These are phyloP conservation scores for Philhelius pedissequus DNA, from an alignment of 2,888 invertebrate genomes.

Conservation along the genomic window DNA sequence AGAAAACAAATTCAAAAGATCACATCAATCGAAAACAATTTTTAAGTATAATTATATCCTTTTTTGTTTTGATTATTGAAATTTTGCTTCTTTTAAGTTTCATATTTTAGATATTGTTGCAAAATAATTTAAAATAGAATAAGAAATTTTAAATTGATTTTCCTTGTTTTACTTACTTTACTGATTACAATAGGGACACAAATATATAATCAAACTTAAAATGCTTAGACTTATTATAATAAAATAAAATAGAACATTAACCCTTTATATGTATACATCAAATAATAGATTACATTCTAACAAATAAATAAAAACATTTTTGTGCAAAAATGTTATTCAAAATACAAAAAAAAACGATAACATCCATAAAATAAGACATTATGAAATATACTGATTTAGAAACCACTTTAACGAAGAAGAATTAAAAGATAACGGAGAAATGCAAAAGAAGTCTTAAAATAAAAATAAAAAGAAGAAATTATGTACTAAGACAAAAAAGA, in stretches of 20 bases:
- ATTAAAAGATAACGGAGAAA: neutral
- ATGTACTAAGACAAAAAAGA: neutral
- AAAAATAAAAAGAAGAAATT: neutral
- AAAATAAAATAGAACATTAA: neutral
- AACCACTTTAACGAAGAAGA: neutral
- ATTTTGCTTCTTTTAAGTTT: too few relatives aligned
- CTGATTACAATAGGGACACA: neutral
- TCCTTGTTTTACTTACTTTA: neutral
- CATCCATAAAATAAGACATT: neutral
- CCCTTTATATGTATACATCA: too few relatives aligned
- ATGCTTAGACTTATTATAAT: neutral
- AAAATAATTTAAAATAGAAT: too few relatives aligned
- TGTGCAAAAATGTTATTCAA: neutral
- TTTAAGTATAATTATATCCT: neutral
- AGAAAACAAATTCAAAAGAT: neutral
- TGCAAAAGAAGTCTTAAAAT: neutral
- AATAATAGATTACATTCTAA: neutral
- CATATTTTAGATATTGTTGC: too few relatives aligned
- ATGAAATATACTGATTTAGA: neutral
- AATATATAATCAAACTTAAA: neutral
- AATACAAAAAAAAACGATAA: neutral
- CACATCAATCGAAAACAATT: neutral
- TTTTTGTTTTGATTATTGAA: neutral
- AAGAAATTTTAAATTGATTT: neutral
- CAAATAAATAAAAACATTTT: neutral